Base-by-base conservation (phyloP, 2,113 vertebrate species). In the Erythrocercus mccallii region DNA sequence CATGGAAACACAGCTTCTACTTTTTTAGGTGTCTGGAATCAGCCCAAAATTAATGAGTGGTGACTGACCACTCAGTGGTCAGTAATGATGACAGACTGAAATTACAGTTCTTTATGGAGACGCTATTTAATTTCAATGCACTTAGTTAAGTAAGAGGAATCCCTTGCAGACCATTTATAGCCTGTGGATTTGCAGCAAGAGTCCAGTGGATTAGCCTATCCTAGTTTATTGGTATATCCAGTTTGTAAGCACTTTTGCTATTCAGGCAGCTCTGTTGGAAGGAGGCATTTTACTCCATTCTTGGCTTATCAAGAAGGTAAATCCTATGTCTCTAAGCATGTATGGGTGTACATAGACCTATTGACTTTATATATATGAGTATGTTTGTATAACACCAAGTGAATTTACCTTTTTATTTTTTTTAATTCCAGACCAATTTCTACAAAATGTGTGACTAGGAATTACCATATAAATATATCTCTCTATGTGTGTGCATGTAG, bases 401-500 rank as follows among this genome's bases (percentile, higher is more conserved):
- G 72, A 60, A 47, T 58, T 40, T 25, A 23, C 31, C 1, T 3
- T 76, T 51, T 65, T 68, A 8, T 5, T 9, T 5, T 76, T 58
- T 35, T 18, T 23, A 78, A 56, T 57, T 74, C 8, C 30, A 51
- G 7, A 37, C 4, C 5, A 23, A 57, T 79, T 73, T 78, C 78
- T 65, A 53, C 15, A 70, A 51, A 79, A 71, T 53, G 60, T 69
- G 3, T 90, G 16, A 16, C 14, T 79, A 20, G 10, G 15, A 66
- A 30, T 71, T 82, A 48, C n/a, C 2, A 14, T 56, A 31, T 35
- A 16, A 53, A 9, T 35, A 1, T 25, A 28, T 31, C 9, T 42
- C 1, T 51, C 5, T 47, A 3, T n/a, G 3, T n/a, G 2, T 45
- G 5, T 21, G 5, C 4, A 28, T 16, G 4, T 19, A 15, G 31